phyloP scores from a whole-genome alignment of 1,140 invertebrate genomes.

The Ooceraea biroi region DNA sequence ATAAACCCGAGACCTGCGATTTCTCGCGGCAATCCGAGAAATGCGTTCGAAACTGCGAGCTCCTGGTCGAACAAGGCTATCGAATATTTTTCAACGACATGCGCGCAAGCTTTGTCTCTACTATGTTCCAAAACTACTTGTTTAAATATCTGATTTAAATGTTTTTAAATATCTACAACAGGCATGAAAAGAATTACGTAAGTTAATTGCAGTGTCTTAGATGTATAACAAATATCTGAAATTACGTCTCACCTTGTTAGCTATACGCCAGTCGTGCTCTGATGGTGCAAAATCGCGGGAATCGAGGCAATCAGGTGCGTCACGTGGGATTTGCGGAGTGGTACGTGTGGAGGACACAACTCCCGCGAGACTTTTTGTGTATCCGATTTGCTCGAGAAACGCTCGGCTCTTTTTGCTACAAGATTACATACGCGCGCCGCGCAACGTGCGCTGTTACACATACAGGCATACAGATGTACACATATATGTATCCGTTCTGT shows the following conservation, averaged over 20 bases:
- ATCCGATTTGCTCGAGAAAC: slow-evolving; percentile 52
- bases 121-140: too few relatives aligned
- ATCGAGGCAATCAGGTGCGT: slow-evolving; percentile 55
- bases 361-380: slow-evolving; percentile 56
- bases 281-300: slow-evolving; percentile 59
- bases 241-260: slow-evolving; percentile 55
- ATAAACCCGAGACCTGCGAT: slow-evolving; percentile 79
- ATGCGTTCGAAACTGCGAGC: slow-evolving; percentile 37
- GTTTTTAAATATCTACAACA: background rate
- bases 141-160: background rate
- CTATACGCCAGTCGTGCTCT: slow-evolving; percentile 46
- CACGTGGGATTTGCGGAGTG: slow-evolving; percentile 53
- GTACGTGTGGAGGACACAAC: slow-evolving; percentile 53
- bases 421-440: slow-evolving; percentile 36
- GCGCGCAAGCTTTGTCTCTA: background rate
- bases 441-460: slow-evolving; percentile 10
- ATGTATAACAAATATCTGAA: slow-evolving; percentile 38
- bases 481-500: background rate
- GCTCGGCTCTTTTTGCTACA: slow-evolving; percentile 52
- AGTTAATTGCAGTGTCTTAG: slow-evolving; percentile 30
- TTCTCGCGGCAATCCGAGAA: slow-evolving; percentile 60
- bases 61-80: slow-evolving; percentile 35
- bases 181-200: background rate
- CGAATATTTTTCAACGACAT: slow-evolving; percentile 12
- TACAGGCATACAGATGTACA: background rate